Conservation (phyloP, 1,140 invertebrate species). For the Goniozus legneri region DNA sequence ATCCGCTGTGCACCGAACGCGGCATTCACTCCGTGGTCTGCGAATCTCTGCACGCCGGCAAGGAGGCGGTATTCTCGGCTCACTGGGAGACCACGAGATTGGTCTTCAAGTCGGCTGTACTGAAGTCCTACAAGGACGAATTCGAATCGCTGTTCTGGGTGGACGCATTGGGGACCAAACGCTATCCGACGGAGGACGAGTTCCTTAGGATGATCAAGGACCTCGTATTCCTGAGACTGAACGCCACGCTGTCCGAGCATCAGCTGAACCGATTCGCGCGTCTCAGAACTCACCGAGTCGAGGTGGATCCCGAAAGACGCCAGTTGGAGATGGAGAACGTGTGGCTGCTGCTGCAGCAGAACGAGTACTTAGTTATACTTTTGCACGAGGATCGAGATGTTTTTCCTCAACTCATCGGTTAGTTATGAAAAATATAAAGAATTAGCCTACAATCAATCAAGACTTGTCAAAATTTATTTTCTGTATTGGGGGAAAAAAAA, state of each 20-base stretch:
- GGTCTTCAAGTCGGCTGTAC: too few relatives aligned
- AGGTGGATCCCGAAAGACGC: constrained; percentile 40
- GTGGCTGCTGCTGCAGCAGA: constrained; percentile 63
- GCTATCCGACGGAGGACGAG: constrained; percentile 55
- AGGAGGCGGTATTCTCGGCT: constrained; percentile 59
- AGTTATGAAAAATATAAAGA: too few relatives aligned
- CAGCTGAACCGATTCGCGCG: constrained; percentile 50
- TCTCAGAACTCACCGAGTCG: constrained; percentile 45
- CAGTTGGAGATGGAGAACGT: constrained; percentile 62
- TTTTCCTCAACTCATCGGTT: constrained; percentile 65
- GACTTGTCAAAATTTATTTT: too few relatives aligned
- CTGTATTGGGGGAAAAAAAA: too few relatives aligned
- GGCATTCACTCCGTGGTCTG: constrained; percentile 57
- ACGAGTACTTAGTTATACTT: constrained; percentile 63
- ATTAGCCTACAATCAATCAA: too few relatives aligned
- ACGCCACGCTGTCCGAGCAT: constrained; percentile 51
- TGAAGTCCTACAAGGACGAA: too few relatives aligned
- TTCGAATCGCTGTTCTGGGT: constrained; percentile 51
- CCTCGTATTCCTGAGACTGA: constrained; percentile 54
- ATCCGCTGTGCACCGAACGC: constrained; percentile 54
- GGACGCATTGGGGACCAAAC: constrained; percentile 46
- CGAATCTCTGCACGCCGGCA: constrained; percentile 57
- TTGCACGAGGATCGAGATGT: constrained; percentile 59
- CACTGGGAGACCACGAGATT: constrained; percentile 54
- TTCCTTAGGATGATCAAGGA: constrained; percentile 55